A percentile compares a stretch with the other conserved stretches of the same genome.
Conservation (phyloP, 1,140 invertebrate genomes). For the Sycobia sp. region DNA sequence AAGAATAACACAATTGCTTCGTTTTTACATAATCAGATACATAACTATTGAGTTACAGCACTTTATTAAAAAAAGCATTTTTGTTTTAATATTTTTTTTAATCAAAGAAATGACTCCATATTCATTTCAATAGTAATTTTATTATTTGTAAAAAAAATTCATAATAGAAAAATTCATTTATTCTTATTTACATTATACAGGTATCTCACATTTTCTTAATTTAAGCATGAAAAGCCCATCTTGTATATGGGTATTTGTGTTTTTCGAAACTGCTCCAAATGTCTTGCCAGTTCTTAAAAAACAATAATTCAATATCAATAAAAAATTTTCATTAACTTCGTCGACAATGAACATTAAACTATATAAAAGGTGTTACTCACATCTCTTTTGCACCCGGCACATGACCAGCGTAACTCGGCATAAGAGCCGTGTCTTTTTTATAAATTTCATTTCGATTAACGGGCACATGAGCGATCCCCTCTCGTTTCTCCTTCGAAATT, state of each 20-base stretch:
- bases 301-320: constrained; percentile 17
- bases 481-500: no score
- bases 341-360: no score
- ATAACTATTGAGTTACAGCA: no score
- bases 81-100: background rate
- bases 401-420: constrained; percentile 76
- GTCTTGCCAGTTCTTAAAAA: constrained; percentile 70
- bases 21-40: no score
- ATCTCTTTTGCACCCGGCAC: constrained; percentile 72
- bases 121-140: no score
- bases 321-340: no score
- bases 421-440: constrained; percentile 70
- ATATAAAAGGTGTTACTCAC: no score
- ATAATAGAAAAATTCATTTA: no score
- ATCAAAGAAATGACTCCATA: no score
- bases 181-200: constrained; percentile 4
- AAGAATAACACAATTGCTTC: no score
- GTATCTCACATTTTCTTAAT: constrained; percentile 10
- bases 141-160: no score
- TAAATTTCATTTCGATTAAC: constrained; percentile 68
- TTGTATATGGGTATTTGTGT: constrained; percentile 71
- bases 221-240: constrained; percentile 41
- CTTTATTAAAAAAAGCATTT: background rate
- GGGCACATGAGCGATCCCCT: no score
- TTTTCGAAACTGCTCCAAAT: constrained; percentile 71